Evolutionary conservation across 2,888 invertebrate genomes (phyloP), one percentile per base, ranked within the genome.

Genomic region (Schizaphis graminum): DNA sequence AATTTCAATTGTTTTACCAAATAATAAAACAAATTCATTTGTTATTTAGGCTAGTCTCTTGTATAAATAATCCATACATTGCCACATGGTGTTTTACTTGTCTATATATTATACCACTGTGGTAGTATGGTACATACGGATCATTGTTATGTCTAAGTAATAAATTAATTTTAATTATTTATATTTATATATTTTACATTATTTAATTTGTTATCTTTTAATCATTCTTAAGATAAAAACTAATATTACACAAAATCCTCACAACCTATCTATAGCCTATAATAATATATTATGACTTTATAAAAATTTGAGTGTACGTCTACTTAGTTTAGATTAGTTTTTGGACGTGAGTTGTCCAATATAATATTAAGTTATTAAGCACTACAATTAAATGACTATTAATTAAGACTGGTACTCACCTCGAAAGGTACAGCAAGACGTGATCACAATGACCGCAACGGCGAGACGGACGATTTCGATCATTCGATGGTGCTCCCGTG

Each of bases 401-500:
- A 16, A 21, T n/a, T n/a, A 56, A 26, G 26, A 56, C 7, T 41
- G 0, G 24, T 11, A 92, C 92, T 92, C 10, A 92, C 92, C 92
- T 92, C 41, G 87, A 16, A 49, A 21, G 87, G 49, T 67, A 49
- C 87, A 77, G 67, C 53, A 21, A 49, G 21, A 92, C 49, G 92
- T 16, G 28, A 92, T 87, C 5, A 87, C n/a, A 3, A 10, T 49
- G 49, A 67, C 10, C 41, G 26, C 57, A 26, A 88, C 35, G 28
- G 41, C 53, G 0, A 92, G 21, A 28, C 87, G 87, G 7, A 87
- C 41, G 53, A 88, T 67, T 41, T 28, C 11, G 24, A 5, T 61
- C 35, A 35, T 67, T 87, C 61, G 84, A 26, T 44, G 56, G 21
- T 44, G 21, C 24, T 26, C 28, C 7, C 49, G 87, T n/a, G 85